These are phyloP conservation scores for Zosterops pallidus DNA, from an alignment of 2,113 vertebrate species.

Conservation along the genomic window DNA sequence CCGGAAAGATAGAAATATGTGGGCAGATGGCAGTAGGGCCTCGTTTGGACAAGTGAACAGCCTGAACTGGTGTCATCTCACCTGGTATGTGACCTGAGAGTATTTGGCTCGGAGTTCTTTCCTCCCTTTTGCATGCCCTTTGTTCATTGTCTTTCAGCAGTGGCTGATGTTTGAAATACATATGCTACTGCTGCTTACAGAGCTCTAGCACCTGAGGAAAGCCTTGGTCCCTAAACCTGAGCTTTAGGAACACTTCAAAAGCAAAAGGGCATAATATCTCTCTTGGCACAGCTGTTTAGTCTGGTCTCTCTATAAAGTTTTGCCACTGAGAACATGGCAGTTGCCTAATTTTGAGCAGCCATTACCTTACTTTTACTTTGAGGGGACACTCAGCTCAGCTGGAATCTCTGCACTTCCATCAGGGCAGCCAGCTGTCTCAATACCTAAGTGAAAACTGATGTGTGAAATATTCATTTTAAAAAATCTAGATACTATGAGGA, in stretches of 20 bases:
- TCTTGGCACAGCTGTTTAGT: background rate
- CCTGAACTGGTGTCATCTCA: conserved; percentile 51
- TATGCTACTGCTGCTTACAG: background rate
- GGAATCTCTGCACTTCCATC: background rate
- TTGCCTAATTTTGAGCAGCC: background rate
- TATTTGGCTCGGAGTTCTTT: conserved; percentile 37
- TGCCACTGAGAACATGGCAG: background rate
- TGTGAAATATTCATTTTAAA: background rate
- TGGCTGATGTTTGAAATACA: conserved; percentile 36
- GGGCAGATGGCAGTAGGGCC: conserved; percentile 58
- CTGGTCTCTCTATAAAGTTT: background rate
- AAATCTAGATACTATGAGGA: background rate
- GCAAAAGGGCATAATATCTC: background rate
- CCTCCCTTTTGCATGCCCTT: conserved; percentile 46
- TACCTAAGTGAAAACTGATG: background rate
- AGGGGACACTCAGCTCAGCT: background rate
- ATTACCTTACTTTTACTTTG: background rate
- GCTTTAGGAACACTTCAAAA: background rate
- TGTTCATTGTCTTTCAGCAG: conserved; percentile 49
- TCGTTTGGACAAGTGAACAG: conserved; percentile 36
- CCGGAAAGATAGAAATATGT: conserved; percentile 53
- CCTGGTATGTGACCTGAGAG: conserved; percentile 54
- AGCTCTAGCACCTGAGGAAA: background rate
- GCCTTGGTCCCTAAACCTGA: background rate
- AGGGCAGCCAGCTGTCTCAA: background rate